Evolutionary conservation across 2,113 vertebrate genomes (phyloP).

Genomic region (Phalacrocorax aristotelis): DNA sequence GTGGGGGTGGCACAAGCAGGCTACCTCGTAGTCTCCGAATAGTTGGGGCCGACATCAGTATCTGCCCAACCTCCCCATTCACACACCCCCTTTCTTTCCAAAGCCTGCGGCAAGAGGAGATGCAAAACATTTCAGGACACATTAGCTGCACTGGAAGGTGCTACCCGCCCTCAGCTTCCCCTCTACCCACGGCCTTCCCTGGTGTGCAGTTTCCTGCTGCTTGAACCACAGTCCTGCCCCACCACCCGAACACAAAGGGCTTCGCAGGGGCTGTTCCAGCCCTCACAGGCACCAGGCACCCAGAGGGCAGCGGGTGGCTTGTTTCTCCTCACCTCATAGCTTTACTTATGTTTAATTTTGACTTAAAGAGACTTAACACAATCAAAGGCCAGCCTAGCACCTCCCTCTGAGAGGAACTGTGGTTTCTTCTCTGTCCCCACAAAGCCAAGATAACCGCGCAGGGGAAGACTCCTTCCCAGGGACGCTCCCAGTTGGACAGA

Average conservation of each 20-base stretch:
- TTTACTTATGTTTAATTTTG: background rate
- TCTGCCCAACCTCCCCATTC: background rate
- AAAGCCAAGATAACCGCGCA: background rate
- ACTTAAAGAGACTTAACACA: background rate
- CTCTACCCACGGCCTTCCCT: background rate
- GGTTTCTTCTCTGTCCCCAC: background rate
- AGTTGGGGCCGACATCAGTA: background rate
- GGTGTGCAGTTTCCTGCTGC: background rate
- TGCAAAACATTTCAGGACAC: background rate
- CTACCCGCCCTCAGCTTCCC: background rate
- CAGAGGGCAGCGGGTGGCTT: background rate
- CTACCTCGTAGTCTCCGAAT: background rate
- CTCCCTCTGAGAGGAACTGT: background rate
- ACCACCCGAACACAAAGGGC: background rate
- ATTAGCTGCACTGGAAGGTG: background rate
- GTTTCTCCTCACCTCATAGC: background rate
- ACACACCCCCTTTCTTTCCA: background rate
- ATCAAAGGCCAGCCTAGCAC: background rate
- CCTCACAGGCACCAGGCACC: background rate
- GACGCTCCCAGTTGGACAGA: background rate
- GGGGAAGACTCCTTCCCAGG: background rate
- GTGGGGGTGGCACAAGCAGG: fast-evolving
- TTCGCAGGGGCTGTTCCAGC: background rate
- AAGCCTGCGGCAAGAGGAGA: background rate
- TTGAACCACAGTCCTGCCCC: background rate